Evolutionary conservation across 2,797 vertebrate species (phyloP), one percentile per base, ranked within the genome.

Genomic region (Cyprinodon diabolis): DNA sequence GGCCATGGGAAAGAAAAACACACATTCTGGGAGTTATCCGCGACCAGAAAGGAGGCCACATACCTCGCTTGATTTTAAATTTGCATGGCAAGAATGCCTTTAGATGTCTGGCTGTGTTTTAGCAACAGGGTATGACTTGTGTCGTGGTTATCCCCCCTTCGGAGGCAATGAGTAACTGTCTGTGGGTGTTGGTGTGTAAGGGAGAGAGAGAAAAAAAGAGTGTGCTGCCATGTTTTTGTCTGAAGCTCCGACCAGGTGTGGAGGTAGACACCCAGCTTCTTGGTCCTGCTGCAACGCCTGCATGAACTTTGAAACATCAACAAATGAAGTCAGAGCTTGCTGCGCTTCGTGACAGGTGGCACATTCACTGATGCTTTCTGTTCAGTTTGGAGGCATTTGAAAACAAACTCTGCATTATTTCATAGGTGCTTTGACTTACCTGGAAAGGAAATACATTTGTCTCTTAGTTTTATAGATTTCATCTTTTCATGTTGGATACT

Each of bases 171-270:
- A 74, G 68, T 72, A 74, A 73, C 69, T 72, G 71, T 74, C 67
- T 60, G 68, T 48, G 19, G 21, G 67, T 37, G 55, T 40, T 73
- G 35, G 48, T 37, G 10, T 57, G 74, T 54, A 66, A 45, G 71
- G 55, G n/a, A 62, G 66, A 80, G 52, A 75, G 63, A 88, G 81
- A 45, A 66, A 62, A 37, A 66, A 67, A 78, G 48, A 74, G 60
- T 89, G 79, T 85, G 77, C 83, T 77, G 54, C 58, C 23, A 25
- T 78, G 85, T 66, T 72, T 84, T 80, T 76, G 92, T 90, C 91
- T 92, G 90, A 55, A 71, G 78, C 85, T 80, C 30, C 83, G 87
- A 78, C 80, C 89, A 93, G 93, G 91, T 93, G 92, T 91, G 88
- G 77, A 74, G 65, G 67, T 7, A 71, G 86, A 80, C 43, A 48